Evolutionary conservation across 2,797 vertebrate species (phyloP).

Genomic region (Echeneis naucrates): DNA sequence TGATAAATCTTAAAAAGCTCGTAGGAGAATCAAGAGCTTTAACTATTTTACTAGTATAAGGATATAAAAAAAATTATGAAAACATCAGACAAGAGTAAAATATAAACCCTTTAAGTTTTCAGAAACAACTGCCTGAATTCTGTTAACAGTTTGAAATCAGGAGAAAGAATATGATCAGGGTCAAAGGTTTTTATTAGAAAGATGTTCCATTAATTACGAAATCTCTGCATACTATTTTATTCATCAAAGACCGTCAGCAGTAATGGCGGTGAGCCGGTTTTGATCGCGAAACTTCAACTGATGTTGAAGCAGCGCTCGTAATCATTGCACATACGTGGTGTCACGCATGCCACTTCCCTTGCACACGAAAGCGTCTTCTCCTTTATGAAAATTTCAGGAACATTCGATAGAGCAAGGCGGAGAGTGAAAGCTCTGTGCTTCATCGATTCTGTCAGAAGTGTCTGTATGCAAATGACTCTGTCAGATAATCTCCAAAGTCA

Average conservation of each 20-base stretch:
- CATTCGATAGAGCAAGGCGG: conserved; percentile 31
- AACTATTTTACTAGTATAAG: too few relatives aligned
- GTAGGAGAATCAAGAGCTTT: too few relatives aligned
- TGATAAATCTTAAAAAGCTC: too few relatives aligned
- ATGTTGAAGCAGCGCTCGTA: conserved; percentile 47
- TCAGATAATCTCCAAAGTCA: conserved; percentile 66
- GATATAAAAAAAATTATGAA: too few relatives aligned
- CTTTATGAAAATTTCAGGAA: conserved; percentile 56
- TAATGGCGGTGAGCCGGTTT: conserved; percentile 19
- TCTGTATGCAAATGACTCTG: conserved; percentile 70
- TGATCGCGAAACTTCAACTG: conserved; percentile 44
- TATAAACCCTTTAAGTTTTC: neutral
- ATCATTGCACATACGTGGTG: conserved; percentile 52
- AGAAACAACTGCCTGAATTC: conserved; percentile 10
- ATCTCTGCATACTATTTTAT: conserved; percentile 44
- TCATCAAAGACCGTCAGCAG: conserved; percentile 56
- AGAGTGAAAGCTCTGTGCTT: conserved; percentile 36
- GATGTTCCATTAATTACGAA: conserved; percentile 40
- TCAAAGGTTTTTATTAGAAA: conserved; percentile 37
- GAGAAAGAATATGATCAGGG: conserved; percentile 34
- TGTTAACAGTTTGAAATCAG: conserved; percentile 29
- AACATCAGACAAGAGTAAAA: too few relatives aligned
- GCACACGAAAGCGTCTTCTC: conserved; percentile 42
- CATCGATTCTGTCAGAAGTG: conserved; percentile 71
- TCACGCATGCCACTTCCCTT: conserved; percentile 42